Base-by-base conservation (phyloP, 30 jellyfish, hydroid and myxozoan species). In the Aurelia sp. region DNA sequence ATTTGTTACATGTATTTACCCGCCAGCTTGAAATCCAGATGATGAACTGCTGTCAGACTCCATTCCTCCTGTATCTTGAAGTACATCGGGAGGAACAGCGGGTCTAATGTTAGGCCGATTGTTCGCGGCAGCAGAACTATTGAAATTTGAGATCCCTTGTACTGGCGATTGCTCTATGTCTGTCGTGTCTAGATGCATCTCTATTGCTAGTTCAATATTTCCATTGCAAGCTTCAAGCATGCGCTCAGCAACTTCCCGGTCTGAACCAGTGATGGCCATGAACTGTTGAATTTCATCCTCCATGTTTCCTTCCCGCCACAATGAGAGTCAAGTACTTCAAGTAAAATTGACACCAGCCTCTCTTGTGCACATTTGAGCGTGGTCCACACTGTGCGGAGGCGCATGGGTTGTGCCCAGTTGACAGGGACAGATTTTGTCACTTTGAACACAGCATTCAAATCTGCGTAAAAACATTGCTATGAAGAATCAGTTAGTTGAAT, bases 141-240 rank as follows among this genome's bases (percentile, higher is more conserved):
- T 55, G 78, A 83, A 38, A 24, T 47, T 47, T 17, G 86, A 67
- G 15, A 24, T 19, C 50, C 62, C 86, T 7, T 78, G 73, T 2
- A 85, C 60, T 44, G 22, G 66, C 1, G 86, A 31, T 7, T 52
- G 72, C 35, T 35, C 78, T 68, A 74, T 51, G 22, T 94, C 97
- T 19, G 92, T n/a, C n/a, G n/a, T 67, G 62, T 93, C 98, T 18
- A 93, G 85, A 63, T 93, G 92, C 98, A 93, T 93, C 68, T 93
- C 96, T 8, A 93, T 76, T 3, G 98, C 98, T 51, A 76, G 70
- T 51, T 93, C 92, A 10, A 93, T 66, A 69, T 93, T 84, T 31
- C 96, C 97, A 69, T 89, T 76, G 70, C 96, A 93, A 4, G 98
- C 98, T 50, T 82, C 93, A 27, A 93, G 88, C 62, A 93, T 67